Evolutionary conservation across 2,113 vertebrate species (phyloP), one percentile per base, ranked within the genome.

Genomic region (Climacteris rufus): DNA sequence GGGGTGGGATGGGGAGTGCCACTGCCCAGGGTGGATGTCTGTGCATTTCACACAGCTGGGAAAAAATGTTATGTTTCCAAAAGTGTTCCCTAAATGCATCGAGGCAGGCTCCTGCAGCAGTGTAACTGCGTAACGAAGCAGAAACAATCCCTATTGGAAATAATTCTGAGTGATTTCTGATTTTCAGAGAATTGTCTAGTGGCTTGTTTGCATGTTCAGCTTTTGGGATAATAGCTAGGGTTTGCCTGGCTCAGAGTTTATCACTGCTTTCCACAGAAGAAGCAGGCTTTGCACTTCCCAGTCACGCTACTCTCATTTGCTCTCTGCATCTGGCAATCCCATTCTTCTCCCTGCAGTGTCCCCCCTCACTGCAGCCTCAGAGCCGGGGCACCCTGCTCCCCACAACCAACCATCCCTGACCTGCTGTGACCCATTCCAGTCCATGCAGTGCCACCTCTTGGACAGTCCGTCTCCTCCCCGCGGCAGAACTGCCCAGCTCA

Each of bases 371-470:
- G 39, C 66, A 10, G 30, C 7, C 53, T 15, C 37, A 6, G 54
- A 21, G 50, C 39, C 0, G 3, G 28, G 4, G 6, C 11, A 9
- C 30, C 19, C 52, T 31, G 53, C 49, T 42, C 53, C 56, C 37
- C n/a, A 16, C 2, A 9, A 28, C 30, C 28, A 21, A 10, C 44
- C 47, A 3, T 1, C 12, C 4, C 33, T 6, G 8, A 5, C 39
- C 39, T 35, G 54, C 11, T 25, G 9, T 23, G 53, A 33, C 68
- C 71, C 56, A 15, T 40, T 40, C 9, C 77, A 68, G 47, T 5
- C 84, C 84, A 3, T 4, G 4, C 40, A 96, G 69, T 72, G 94
- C 93, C 93, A 83, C 87, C 95, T 85, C 81, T 85, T 39, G 95
- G 94, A 27, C 31, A 77, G 40, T 31, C 24, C 49, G 28, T 53